A percentile compares a stretch with the other conserved stretches of the same genome.
Conservation (phyloP, 2,113 vertebrate species). For the Uropsilus gracilis region DNA sequence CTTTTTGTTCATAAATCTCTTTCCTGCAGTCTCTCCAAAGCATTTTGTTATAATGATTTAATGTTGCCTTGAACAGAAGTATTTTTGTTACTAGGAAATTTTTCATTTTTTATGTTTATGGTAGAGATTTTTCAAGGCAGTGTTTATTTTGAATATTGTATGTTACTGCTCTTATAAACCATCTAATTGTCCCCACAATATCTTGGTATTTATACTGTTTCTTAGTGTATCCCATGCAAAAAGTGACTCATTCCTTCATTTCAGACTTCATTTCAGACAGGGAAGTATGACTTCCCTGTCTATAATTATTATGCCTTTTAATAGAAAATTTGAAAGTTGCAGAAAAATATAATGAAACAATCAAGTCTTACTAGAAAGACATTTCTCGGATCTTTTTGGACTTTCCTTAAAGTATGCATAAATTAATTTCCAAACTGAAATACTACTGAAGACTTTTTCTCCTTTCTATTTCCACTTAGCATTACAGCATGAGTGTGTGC, state of each 20-base stretch:
- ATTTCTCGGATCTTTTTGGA: neutral
- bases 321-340: neutral
- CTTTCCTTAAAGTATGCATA: neutral
- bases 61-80: neutral
- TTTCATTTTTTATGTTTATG: neutral
- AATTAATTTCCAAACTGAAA: neutral
- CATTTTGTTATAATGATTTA: neutral
- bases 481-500: neutral
- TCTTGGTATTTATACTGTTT: neutral
- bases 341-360: slow-evolving; percentile 19
- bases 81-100: neutral
- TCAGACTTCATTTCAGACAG: neutral
- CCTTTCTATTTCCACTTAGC: neutral
- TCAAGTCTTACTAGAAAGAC: neutral
- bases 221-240: neutral
- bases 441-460: neutral
- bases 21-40: neutral
- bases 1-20: neutral
- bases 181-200: neutral
- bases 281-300: neutral
- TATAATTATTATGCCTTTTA: neutral
- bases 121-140: neutral
- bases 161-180: neutral
- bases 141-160: neutral
- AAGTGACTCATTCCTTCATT: neutral